phyloP scores from a whole-genome alignment of 2,113 vertebrate genomes.

The Sclerurus mexicanus region DNA sequence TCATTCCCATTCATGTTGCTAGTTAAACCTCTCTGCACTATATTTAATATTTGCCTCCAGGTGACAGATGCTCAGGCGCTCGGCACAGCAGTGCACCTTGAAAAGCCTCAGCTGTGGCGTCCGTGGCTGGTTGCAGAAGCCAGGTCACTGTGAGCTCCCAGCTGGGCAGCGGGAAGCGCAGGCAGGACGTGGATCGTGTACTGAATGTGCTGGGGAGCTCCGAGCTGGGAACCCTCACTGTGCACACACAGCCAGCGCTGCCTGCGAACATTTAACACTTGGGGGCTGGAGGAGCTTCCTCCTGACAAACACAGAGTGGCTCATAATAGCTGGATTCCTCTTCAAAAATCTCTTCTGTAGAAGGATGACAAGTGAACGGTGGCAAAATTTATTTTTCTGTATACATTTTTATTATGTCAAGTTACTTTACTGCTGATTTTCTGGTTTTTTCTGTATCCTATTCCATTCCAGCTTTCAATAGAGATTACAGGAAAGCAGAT shows the following conservation, averaged over 20 bases:
- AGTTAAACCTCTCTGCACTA: background rate
- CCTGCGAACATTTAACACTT: background rate
- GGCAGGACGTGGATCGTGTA: background rate
- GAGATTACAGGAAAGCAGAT: background rate
- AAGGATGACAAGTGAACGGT: background rate
- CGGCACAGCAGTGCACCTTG: background rate
- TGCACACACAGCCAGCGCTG: background rate
- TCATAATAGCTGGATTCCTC: background rate
- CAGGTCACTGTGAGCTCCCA: background rate
- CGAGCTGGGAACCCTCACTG: background rate
- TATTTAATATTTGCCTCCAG: background rate
- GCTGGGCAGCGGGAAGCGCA: background rate
- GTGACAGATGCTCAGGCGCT: background rate
- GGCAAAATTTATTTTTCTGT: background rate
- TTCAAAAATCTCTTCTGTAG: background rate
- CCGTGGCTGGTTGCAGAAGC: background rate
- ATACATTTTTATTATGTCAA: background rate
- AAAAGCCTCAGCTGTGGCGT: background rate
- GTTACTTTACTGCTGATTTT: background rate
- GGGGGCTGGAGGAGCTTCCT: background rate
- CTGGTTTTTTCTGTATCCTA: background rate
- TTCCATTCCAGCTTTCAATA: background rate
- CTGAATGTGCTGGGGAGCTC: background rate
- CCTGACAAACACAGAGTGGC: background rate
- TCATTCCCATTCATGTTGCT: background rate